A percentile compares a stretch with the other conserved stretches of the same genome.
phyloP scores from a whole-genome alignment of 2,888 invertebrate genomes.

The Brachyptera risi region DNA sequence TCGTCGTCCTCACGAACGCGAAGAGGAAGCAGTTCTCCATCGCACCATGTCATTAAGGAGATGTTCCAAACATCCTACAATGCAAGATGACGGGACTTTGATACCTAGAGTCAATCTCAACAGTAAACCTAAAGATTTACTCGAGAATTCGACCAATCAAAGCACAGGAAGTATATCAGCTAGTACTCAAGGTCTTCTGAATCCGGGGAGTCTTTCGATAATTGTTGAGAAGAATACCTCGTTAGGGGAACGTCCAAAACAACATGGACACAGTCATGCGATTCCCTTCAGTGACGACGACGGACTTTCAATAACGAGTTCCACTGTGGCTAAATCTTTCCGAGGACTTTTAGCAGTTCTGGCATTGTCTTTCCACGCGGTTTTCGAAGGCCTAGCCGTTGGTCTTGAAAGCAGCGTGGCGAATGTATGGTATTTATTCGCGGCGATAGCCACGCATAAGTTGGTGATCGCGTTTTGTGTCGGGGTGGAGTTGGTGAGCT shows the following conservation, averaged over 20 bases:
- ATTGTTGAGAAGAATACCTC: background rate
- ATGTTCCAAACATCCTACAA: constrained; percentile 40
- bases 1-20: constrained; percentile 36
- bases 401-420: constrained; percentile 65
- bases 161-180: constrained; percentile 35
- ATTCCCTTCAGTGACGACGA: constrained; percentile 28
- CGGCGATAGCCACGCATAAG: constrained; percentile 64
- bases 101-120: constrained; percentile 39
- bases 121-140: constrained; percentile 21
- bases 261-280: constrained; percentile 25
- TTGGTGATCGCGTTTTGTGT: constrained; percentile 63
- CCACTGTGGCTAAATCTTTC: constrained; percentile 44
- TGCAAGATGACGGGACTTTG: constrained; percentile 34
- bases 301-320: constrained; percentile 11
- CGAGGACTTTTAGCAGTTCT: constrained; percentile 75
- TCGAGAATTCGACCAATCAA: constrained; percentile 18
- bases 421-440: constrained; percentile 61
- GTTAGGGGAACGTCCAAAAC: background rate
- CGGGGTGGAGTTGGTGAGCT: constrained; percentile 58
- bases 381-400: constrained; percentile 81
- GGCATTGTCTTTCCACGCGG: constrained; percentile 79
- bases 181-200: constrained; percentile 38
- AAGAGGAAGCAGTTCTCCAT: constrained; percentile 49
- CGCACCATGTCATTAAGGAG: constrained; percentile 53
- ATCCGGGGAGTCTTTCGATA: constrained; percentile 33